Evolutionary conservation across 2,797 vertebrate species (phyloP), one percentile per base, ranked within the genome.

Genomic region (Dendrocincla fuliginosa): DNA sequence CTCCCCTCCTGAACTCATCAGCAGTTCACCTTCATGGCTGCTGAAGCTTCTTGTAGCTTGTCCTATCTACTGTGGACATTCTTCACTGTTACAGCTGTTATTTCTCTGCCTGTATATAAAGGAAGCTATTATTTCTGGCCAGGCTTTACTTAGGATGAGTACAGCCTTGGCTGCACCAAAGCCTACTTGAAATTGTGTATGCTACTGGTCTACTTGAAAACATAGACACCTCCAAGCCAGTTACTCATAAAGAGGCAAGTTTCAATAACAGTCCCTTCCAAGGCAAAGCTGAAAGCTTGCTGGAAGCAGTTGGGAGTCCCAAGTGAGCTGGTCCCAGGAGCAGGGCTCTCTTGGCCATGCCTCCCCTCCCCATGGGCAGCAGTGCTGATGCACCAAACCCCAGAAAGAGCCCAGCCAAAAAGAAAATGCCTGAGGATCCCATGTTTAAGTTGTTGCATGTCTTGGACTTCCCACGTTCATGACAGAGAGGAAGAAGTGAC

Each of bases 61-160:
- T 93, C 30, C 77, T 60, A 14, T 46, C 86, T 87, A 24, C 80
- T 16, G 19, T 35, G 42, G 73, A 50, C 30, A 11, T 37, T 65
- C 57, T 61, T 73, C 0, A 0, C 46, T 78, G 37, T 37, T 25
- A 60, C 33, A 75, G 46, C 50, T 74, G 84, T 61, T 75, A 71
- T 47, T 93, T 61, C 53, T 24, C 2, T 2, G 1, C 16, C 55
- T 89, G 55, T 61, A 73, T 82, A 78, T 47, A 82, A 87, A 75
- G 32, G 39, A 76, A 91, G n/a, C 59, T 61, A 49, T 71, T 22
- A 9, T 73, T 90, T 73, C 77, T 92, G 74, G 57, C 24, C 80
- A 57, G 61, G n/a, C 35, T 87, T 84, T 69, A 6, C 27, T 4
- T 5, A 13, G n/a, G 7, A 57, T 82, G 77, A 95, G 53, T 69